Base-by-base conservation (phyloP, 1,140 invertebrate genomes). In the Rhagoletis zephyria region DNA sequence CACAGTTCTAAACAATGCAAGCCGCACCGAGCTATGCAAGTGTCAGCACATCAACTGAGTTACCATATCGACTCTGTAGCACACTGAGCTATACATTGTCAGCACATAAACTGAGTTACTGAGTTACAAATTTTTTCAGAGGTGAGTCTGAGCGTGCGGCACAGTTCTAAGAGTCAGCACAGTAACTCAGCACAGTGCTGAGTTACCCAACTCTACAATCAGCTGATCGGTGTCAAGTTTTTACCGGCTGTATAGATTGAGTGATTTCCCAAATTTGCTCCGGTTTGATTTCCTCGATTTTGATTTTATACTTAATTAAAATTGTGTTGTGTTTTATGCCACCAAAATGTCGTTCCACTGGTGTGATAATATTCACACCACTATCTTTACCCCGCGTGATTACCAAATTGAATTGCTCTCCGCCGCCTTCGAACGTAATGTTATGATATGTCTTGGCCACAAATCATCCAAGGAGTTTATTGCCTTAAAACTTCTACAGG, bases 391-490 rank as follows among this genome's bases (percentile, higher is more conserved):
- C 77, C 96, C 96, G 16, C 94, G 95, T 88, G 96, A 97, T 93
- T 96, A 96, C 92, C 95, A 96, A 93, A 95, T 97, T 85, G 97
- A 98, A 93, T 93, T 98, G 85, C 93, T 98, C 87, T 96, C 97
- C 90, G 94, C 95, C 51, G 96, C 97, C 0, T 95, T 95, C 89
- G 94, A 96, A 88, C 94, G 94, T 86, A 97, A 99, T 93, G 96
- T 96, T 16, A 97, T 99, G 88, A 95, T 97, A 85, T 97, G 97
- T 92, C 94, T 98, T 65, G 96, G 96, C 70, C 97, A 96, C 89
- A 95, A 95, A 81, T 94, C 95, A 19, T 97, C 97, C 65, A 98
- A 98, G 94, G 96, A 96, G 56, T 99, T 98, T 93, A 96, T 99
- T 89, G 95, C 96, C 7, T 95, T 98, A 9, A 97, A 98, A 95